Evolutionary conservation across 2,888 invertebrate species (phyloP), one percentile per base, ranked within the genome.

Genomic region (Congeria kusceri): DNA sequence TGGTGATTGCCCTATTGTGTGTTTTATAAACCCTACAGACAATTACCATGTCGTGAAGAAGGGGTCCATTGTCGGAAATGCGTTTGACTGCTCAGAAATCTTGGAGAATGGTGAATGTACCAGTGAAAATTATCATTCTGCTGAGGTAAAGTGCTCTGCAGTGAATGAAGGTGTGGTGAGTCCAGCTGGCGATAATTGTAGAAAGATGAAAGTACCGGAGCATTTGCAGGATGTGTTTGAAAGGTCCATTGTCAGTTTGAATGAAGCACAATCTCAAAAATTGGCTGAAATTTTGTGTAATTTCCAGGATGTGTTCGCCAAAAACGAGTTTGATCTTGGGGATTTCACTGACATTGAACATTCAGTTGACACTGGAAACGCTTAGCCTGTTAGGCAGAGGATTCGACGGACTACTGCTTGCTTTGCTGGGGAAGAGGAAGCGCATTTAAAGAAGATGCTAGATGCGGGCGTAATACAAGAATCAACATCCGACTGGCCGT

Each of bases 361-460:
- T 56, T 25, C 18, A 20, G 77, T 81, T 20, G 67, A 77, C 56
- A 77, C 74, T n/a, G 70, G 62, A 0, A 25, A 18, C n/a, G 74
- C 74, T 0, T 13, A 59, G 15, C 81, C 81, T 20, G 47, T 75
- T 23, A 77, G 59, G 49, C 81, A 77, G 56, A n/a, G n/a, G 7
- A 63, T 77, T 63, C 46, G 74, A 13, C 23, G 81, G 20, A 81
- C 77, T 0, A 73, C 77, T 23, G 44, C 57, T 39, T 61, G 63
- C 5, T 74, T 81, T 67, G 77, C 46, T 11, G 59, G 49, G 3
- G 80, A 80, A 44, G 80, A 80, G 47, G 70, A 69, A 56, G 65
- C 67, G 25, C 67, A 73, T 23, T 49, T 47, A 70, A 28, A 63
- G 39, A 66, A 63, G 28, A 71, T 68, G 68, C 11, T 76, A 20